Base-by-base conservation (phyloP, 2,113 vertebrate genomes). In the Caloenas nicobarica region DNA sequence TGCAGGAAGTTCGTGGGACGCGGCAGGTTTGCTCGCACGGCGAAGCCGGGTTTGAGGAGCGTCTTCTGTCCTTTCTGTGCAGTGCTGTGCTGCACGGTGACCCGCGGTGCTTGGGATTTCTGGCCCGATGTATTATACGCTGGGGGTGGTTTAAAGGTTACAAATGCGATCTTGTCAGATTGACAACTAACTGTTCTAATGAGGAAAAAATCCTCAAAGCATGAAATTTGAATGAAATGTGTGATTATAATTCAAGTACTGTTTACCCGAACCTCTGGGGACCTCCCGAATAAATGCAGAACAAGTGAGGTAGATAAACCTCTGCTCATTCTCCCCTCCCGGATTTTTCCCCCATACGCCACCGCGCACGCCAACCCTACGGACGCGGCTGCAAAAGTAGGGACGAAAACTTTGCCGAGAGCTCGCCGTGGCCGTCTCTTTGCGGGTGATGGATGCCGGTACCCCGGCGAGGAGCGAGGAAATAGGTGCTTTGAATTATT, bases 201-300 rank as follows among this genome's bases (percentile, higher is more conserved):
- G 98, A 98, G 98, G 97, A 96, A 98, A 98, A 98, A 98, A 97
- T 97, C 97, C 98, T 97, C 98, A 97, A 98, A 98, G 98, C 98
- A 98, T 98, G 98, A 98, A 98, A 98, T 98, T 97, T 96, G 98
- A 98, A 98, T 98, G 98, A 98, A 98, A 98, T 98, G 98, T 98
- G 98, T 98, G 98, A 98, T 98, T 98, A 98, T 98, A 98, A 98
- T 98, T 98, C 98, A 98, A 98, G 98, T 96, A 91, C 98, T 98
- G 98, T 98, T 98, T 97, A 97, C 97, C 91, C 97, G 90, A 97
- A 97, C 97, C 98, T 97, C 98, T 54, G 89, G 98, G 97, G 97
- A 98, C 92, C 86, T 89, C 68, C 90, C 56, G 90, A 97, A 97
- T 97, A 96, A 97, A 98, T 80, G 88, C 96, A 69, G 97, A 97